Conservation (phyloP, 2,797 vertebrate genomes). For the Gymnodraco acuticeps region DNA sequence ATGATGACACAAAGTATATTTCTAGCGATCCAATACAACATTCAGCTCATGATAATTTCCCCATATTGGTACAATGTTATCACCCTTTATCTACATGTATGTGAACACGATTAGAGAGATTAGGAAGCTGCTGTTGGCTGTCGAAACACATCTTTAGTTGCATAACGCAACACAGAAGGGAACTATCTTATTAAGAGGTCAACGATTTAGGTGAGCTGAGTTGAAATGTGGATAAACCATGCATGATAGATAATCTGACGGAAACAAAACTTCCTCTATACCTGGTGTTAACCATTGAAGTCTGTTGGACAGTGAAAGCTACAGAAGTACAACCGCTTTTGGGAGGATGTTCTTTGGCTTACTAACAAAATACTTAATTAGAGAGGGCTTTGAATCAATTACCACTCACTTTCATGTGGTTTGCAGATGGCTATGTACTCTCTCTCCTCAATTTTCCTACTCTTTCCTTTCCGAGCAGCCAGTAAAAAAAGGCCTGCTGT, state of each 20-base stretch:
- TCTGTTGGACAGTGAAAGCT: conserved; percentile 49
- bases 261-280: conserved; percentile 38
- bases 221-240: conserved; percentile 33
- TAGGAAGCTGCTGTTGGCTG: conserved; percentile 38
- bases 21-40: conserved; percentile 14
- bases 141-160: conserved; percentile 27
- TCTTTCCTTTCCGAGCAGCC: conserved; percentile 66
- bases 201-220: conserved; percentile 43
- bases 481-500: conserved; percentile 73
- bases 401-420: conserved; percentile 79
- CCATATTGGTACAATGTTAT: neutral
- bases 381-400: conserved; percentile 77
- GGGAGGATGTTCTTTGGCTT: conserved; percentile 74
- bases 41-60: neutral
- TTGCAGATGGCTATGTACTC: conserved; percentile 74
- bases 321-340: conserved; percentile 68
- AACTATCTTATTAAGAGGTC: conserved; percentile 35
- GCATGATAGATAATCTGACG: conserved; percentile 34
- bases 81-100: neutral
- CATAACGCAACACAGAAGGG: conserved; percentile 22
- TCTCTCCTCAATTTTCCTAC: conserved; percentile 56
- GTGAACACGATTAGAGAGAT: conserved; percentile 24
- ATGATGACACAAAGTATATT: conserved; percentile 7
- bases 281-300: conserved; percentile 53
- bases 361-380: conserved; percentile 80